Evolutionary conservation across 1,140 invertebrate genomes (phyloP), one percentile per base, ranked within the genome.

Genomic region (Nixonia krombeini): DNA sequence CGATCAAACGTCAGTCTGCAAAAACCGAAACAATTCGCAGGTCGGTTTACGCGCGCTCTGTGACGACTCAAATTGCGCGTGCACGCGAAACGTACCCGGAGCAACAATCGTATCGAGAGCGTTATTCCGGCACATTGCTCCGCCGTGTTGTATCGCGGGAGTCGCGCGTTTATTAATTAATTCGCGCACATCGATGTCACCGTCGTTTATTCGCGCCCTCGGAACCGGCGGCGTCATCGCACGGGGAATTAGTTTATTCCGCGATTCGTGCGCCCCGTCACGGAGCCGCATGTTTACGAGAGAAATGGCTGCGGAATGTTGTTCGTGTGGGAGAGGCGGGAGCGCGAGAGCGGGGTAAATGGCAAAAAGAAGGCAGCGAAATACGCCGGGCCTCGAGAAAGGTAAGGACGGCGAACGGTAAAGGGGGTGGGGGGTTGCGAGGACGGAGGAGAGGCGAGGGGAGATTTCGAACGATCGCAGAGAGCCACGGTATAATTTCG

Each of bases 401-500:
- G 12, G 63, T 8, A n/a, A 23, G 23, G 53, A 72, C 53, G 57
- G 41, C 28, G 15, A 58, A 49, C 40, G 62, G 58, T 53, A 57
- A 62, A 63, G 47, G 40, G 16, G 12, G 49, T 55, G 57, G 61
- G 50, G 38, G 17, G 16, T 58, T 29, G 61, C 35, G 42, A n/a
- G n/a, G n/a, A 49, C 40, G 62, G 58, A 53, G 52, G 58, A 63
- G 47, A 44, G 16, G 12, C 47, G 58, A 56, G 61, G 50, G 38
- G 17, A 10, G 45, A 15, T 9, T 35, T 9, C 28, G 40, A 44
- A 45, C 56, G 56, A 52, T 56, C 61, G 52, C 52, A 45, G 51
- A 46, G 50, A 59, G 59, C 59, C 49, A 40, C 55, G 51, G 59
- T 70, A 64, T 70, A 70, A 70, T 70, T 69, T 69, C 45, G 55